Conservation (phyloP, 1,140 invertebrate species). For the Contarinia nasturtii region DNA sequence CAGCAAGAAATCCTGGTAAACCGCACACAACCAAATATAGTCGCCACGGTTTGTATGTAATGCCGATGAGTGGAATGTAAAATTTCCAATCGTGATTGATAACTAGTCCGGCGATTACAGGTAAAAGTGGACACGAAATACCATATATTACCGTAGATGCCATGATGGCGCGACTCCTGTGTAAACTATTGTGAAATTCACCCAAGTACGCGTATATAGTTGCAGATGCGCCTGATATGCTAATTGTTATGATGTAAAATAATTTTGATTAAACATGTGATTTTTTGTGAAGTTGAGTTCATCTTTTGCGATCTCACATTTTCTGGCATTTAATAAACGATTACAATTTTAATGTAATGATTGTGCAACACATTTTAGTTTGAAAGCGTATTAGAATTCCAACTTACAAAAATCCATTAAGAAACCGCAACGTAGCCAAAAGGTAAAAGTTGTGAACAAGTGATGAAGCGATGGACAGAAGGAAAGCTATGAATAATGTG, state of each 20-base stretch:
- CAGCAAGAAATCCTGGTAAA: neutral
- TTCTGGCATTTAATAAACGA: conserved; percentile 23
- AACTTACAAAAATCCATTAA: conserved; percentile 51
- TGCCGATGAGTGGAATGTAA: neutral
- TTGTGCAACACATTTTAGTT: conserved; percentile 39
- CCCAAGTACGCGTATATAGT: conserved; percentile 1
- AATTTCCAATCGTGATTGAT: conserved; percentile 4
- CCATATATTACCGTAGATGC: neutral
- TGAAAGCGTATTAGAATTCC: too few species aligned
- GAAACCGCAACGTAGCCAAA: conserved; percentile 42
- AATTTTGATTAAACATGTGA: too few species aligned
- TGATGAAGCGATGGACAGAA: conserved; percentile 39
- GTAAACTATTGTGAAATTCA: neutral
- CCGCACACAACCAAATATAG: neutral
- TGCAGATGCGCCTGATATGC: neutral
- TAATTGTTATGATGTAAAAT: neutral
- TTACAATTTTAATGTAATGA: conserved; percentile 34
- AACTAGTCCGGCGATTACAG: conserved; percentile 1
- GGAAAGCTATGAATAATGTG: conserved; percentile 40
- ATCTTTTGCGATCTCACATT: neutral
- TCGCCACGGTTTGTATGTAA: conserved; percentile 5
- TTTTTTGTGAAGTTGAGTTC: too few species aligned
- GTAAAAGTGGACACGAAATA: neutral
- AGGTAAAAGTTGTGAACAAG: conserved; percentile 41
- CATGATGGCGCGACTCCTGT: neutral